Conservation (phyloP, 2,888 invertebrate genomes). For the Lepidochrysops patricia region DNA sequence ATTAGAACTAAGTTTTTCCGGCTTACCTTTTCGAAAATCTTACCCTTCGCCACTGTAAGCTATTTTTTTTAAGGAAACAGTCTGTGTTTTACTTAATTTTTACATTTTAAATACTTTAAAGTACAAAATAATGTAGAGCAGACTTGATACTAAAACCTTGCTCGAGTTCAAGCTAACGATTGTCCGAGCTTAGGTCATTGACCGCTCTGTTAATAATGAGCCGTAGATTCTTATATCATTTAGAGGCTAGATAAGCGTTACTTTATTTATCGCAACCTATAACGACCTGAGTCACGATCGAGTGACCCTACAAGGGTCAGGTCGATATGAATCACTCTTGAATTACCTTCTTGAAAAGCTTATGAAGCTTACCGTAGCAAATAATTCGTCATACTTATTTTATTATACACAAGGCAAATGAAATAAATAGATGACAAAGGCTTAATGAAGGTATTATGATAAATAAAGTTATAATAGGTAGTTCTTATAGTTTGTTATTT, state of each 20-base stretch:
- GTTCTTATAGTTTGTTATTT: too few relatives aligned
- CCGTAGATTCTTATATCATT: not conserved
- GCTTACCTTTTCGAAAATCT: too few relatives aligned
- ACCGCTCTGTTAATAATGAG: not conserved
- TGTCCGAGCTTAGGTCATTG: conserved; percentile 26
- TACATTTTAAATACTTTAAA: too few relatives aligned
- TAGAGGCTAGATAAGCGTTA: conserved; percentile 33
- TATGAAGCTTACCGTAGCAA: not conserved
- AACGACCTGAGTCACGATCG: conserved; percentile 52
- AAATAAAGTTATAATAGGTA: too few relatives aligned
- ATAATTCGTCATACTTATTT: not conserved
- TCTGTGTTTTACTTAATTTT: too few relatives aligned
- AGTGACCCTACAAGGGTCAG: not conserved
- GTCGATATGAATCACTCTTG: conserved; percentile 1
- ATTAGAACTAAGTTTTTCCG: too few relatives aligned
- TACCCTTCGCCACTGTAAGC: too few relatives aligned
- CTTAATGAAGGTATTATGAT: too few relatives aligned
- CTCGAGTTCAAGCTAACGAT: conserved; percentile 17
- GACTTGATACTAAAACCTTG: not conserved
- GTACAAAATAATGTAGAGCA: too few relatives aligned
- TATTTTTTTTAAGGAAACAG: too few relatives aligned
- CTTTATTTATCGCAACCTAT: conserved; percentile 52
- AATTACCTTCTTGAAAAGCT: not conserved
- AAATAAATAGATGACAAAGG: too few relatives aligned
- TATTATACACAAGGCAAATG: too few relatives aligned